Evolutionary conservation across 2,888 invertebrate genomes (phyloP).

Genomic region (Hetaerina titia): DNA sequence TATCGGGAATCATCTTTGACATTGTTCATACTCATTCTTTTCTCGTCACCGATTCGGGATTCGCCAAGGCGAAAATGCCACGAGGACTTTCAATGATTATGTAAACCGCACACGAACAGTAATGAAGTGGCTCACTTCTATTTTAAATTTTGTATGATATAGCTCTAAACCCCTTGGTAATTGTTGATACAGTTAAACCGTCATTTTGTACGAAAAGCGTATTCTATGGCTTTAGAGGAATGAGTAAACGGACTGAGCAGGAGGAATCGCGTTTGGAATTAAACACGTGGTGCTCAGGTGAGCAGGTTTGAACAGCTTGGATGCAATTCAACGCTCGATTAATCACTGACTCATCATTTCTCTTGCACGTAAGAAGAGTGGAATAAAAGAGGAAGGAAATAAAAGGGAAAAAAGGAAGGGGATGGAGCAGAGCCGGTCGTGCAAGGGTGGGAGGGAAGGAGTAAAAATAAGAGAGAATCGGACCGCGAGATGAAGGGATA

Average conservation of each 20-base stretch:
- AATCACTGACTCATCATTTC: conserved; percentile 3
- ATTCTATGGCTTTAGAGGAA: too few relatives aligned
- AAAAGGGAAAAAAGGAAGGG: not conserved
- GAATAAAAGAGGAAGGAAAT: not conserved
- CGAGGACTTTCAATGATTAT: too few relatives aligned
- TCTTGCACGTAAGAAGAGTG: not conserved
- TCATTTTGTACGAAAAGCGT: too few relatives aligned
- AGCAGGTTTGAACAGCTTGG: not conserved
- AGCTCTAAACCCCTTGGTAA: too few relatives aligned
- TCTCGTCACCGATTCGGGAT: too few relatives aligned
- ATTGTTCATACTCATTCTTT: too few relatives aligned
- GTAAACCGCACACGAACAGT: too few relatives aligned
- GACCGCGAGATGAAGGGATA: conserved; percentile 10
- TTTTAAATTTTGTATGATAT: too few relatives aligned
- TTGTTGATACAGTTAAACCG: too few relatives aligned
- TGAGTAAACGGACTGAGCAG: not conserved
- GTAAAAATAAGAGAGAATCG: not conserved
- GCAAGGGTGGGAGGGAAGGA: not conserved
- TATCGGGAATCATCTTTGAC: too few relatives aligned
- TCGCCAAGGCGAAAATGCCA: too few relatives aligned
- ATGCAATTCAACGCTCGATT: conserved; percentile 10
- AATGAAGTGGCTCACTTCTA: too few relatives aligned
- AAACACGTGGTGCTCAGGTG: not conserved
- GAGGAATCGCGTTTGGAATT: not conserved
- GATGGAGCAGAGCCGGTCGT: not conserved